These are phyloP conservation scores for Malaclemys terrapin DNA, from an alignment of 2,113 vertebrate genomes.

Conservation along the genomic window DNA sequence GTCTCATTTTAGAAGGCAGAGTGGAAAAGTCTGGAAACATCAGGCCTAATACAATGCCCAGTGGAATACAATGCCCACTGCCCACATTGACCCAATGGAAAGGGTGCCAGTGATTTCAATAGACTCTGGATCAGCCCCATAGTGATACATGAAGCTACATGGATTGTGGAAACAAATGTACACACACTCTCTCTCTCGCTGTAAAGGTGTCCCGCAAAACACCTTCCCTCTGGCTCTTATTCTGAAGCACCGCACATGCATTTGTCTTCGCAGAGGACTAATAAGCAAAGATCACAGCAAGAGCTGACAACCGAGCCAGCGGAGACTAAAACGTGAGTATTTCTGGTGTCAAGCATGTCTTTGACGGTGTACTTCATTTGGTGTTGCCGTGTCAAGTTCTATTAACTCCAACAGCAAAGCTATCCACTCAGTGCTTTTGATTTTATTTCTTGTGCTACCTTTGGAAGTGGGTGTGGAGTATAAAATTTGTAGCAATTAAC, in stretches of 20 bases:
- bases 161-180: background rate
- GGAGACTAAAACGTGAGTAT: rapidly evolving
- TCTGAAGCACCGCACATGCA: background rate
- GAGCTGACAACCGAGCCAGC: background rate
- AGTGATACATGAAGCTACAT: background rate
- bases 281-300: background rate
- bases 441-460: background rate
- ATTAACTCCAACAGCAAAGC: background rate
- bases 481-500: slow-evolving; percentile 34
- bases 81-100: background rate
- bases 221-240: background rate
- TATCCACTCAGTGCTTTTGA: background rate
- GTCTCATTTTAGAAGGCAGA: background rate
- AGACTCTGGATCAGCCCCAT: background rate
- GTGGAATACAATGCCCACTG: background rate
- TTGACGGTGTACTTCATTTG: background rate
- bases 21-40: background rate
- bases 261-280: background rate
- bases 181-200: rapidly evolving
- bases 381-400: background rate
- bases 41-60: background rate
- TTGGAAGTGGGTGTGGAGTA: slow-evolving; percentile 1
- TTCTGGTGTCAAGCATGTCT: slow-evolving; percentile 4
- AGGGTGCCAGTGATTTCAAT: background rate
- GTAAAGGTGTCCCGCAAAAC: background rate